Conservation (phyloP, 2,888 invertebrate genomes). For the Caenorhabditis sp. region DNA sequence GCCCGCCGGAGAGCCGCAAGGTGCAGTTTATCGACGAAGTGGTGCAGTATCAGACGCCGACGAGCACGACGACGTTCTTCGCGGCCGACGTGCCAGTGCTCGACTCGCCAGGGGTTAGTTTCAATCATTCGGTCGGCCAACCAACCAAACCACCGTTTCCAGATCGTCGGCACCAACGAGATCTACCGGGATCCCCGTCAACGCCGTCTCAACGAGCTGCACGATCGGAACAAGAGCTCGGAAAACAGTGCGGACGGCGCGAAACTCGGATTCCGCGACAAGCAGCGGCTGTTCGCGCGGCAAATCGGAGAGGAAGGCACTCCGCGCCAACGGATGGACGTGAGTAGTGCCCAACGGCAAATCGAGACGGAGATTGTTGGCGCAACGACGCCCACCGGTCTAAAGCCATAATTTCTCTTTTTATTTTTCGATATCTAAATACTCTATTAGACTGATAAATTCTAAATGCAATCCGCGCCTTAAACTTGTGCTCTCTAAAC, state of each 20-base stretch:
- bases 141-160: too few species aligned
- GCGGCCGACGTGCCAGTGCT: slow-evolving; percentile 51
- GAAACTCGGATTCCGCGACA: slow-evolving; percentile 95
- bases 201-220: slow-evolving; percentile 81
- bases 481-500: too few species aligned
- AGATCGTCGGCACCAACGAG: slow-evolving; percentile 96
- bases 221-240: slow-evolving; percentile 36
- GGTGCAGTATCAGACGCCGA: slow-evolving; percentile 27
- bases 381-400: background rate
- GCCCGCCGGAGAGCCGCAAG: slow-evolving; percentile 61
- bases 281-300: slow-evolving; percentile 99
- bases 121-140: background rate
- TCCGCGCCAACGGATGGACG: slow-evolving; percentile 57
- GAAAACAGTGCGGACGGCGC: slow-evolving; percentile 81
- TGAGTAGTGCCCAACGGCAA: slow-evolving; percentile 61
- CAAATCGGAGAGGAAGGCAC: slow-evolving; percentile 88
- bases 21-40: slow-evolving; percentile 68
- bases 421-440: background rate
- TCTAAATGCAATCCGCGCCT: too few species aligned
- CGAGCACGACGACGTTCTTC: slow-evolving; percentile 20
- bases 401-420: background rate
- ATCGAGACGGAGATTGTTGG: slow-evolving; percentile 60
- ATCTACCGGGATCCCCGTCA: slow-evolving; percentile 86
- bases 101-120: slow-evolving; percentile 54
- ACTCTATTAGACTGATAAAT: too few species aligned